Percentiles rank a stretch among this genome's conserved stretches.
Conservation (phyloP, 2,888 invertebrate species). For the Conus canariensis region DNA sequence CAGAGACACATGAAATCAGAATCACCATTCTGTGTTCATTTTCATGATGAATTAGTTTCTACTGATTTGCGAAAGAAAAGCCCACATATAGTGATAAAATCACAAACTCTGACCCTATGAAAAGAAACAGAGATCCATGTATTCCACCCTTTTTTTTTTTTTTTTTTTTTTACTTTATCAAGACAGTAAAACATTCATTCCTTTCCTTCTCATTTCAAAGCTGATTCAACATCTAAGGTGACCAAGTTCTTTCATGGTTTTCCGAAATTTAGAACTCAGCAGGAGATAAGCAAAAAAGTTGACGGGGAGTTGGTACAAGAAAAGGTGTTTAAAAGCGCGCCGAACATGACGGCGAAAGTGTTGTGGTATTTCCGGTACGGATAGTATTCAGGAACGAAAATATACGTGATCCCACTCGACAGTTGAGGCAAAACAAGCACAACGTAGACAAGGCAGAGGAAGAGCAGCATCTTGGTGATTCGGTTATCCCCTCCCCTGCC, state of each 20-base stretch:
- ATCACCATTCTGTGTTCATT: too few relatives aligned
- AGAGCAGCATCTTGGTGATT: not conserved
- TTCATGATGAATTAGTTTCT: too few relatives aligned
- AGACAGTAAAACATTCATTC: too few relatives aligned
- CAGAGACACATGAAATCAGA: too few relatives aligned
- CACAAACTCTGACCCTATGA: too few relatives aligned
- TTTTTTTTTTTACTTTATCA: too few relatives aligned
- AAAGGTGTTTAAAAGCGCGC: not conserved
- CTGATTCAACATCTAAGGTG: not conserved
- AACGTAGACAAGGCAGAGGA: not conserved
- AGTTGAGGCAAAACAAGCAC: not conserved
- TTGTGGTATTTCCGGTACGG: conserved; percentile 1
- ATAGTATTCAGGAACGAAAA: not conserved
- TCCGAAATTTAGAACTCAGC: not conserved
- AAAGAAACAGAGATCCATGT: too few relatives aligned
- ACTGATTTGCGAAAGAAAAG: too few relatives aligned
- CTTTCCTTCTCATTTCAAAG: too few relatives aligned
- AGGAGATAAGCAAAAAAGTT: not conserved
- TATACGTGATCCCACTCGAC: not conserved
- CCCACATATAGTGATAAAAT: too few relatives aligned
- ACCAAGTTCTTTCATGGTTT: not conserved
- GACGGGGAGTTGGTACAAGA: not conserved
- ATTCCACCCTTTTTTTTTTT: too few relatives aligned
- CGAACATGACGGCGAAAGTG: not conserved
- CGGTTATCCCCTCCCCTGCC: not conserved